Evolutionary conservation across 2,888 invertebrate genomes (phyloP).

Genomic region (Lysandra bellargus): DNA sequence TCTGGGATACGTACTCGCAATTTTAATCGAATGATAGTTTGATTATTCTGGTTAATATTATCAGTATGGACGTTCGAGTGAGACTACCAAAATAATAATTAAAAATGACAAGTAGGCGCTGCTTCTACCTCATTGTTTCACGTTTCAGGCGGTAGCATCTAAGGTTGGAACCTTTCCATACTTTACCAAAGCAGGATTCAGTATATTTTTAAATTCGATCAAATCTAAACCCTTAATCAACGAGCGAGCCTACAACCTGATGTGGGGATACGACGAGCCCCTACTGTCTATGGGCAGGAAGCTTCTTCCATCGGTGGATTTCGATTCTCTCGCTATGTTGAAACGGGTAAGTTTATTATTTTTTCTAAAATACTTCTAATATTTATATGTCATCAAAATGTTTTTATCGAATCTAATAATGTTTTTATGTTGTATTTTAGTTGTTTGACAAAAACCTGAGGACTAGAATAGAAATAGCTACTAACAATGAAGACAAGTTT

Average conservation of each 20-base stretch:
- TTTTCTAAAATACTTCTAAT: too few relatives aligned
- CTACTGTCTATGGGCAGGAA: slow-evolving; percentile 85
- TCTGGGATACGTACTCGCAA: too few relatives aligned
- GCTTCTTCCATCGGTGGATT: slow-evolving; percentile 86
- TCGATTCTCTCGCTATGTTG: slow-evolving; percentile 86
- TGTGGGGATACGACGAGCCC: slow-evolving; percentile 91
- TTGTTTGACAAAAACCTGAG: slow-evolving; percentile 53
- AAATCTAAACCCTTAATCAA: slow-evolving; percentile 83
- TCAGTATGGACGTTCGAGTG: too few relatives aligned
- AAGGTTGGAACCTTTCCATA: slow-evolving; percentile 74
- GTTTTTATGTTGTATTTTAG: slow-evolving; percentile 44
- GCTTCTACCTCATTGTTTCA: too few relatives aligned
- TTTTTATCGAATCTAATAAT: background rate
- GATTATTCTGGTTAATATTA: too few relatives aligned
- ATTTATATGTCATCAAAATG: too few relatives aligned
- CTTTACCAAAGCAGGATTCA: slow-evolving; percentile 81
- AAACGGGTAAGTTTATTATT: slow-evolving; percentile 83
- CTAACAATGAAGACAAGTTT: slow-evolving; percentile 53
- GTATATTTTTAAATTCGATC: slow-evolving; percentile 78
- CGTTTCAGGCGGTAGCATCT: slow-evolving; percentile 79
- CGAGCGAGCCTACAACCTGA: slow-evolving; percentile 84
- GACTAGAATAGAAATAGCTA: slow-evolving; percentile 48
- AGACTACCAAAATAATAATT: too few relatives aligned
- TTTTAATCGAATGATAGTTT: too few relatives aligned
- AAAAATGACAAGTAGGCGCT: too few relatives aligned